These are phyloP conservation scores for Hydrozoanthus tunicans DNA, from an alignment of 64 coral and sea anemone species.

Conservation along the genomic window DNA sequence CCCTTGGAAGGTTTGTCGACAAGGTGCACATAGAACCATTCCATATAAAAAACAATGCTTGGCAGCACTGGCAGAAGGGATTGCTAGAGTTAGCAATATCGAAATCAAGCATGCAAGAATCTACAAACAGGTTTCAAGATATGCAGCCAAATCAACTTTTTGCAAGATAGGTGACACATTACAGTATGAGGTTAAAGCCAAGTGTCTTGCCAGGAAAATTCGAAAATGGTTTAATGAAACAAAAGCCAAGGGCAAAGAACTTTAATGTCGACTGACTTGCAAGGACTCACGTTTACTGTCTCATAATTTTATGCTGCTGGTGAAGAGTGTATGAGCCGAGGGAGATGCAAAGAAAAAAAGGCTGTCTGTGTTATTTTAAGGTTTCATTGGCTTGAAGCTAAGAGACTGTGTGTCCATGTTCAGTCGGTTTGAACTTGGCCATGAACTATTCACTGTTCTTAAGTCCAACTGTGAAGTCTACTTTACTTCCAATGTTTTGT, in stretches of 20 bases:
- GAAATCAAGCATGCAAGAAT: constrained; percentile 18
- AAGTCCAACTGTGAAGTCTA: background rate
- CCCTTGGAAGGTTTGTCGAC: constrained; percentile 34
- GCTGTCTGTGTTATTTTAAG: constrained; percentile 24
- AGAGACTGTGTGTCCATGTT: constrained; percentile 29
- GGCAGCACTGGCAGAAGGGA: constrained; percentile 17
- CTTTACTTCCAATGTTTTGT: constrained; percentile 19
- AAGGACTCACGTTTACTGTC: constrained; percentile 38
- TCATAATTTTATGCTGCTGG: constrained; percentile 36
- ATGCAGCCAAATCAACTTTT: constrained; percentile 4
- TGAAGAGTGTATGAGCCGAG: background rate
- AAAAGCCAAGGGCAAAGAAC: background rate
- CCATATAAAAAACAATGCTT: constrained; percentile 6
- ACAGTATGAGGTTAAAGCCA: constrained; percentile 37
- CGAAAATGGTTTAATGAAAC: background rate
- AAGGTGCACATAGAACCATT: background rate
- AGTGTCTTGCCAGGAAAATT: constrained; percentile 32
- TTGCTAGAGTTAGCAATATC: constrained; percentile 28
- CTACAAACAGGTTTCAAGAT: constrained; percentile 36
- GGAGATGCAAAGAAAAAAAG: constrained; percentile 20
- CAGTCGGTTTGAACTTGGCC: constrained; percentile 39
- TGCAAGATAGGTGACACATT: constrained; percentile 21
- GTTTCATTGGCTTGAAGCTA: constrained; percentile 37
- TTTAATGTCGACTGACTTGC: constrained; percentile 22
- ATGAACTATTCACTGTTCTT: constrained; percentile 5